phyloP scores from a whole-genome alignment of 2,797 vertebrate genomes.

The Chloroceryle amazona region DNA sequence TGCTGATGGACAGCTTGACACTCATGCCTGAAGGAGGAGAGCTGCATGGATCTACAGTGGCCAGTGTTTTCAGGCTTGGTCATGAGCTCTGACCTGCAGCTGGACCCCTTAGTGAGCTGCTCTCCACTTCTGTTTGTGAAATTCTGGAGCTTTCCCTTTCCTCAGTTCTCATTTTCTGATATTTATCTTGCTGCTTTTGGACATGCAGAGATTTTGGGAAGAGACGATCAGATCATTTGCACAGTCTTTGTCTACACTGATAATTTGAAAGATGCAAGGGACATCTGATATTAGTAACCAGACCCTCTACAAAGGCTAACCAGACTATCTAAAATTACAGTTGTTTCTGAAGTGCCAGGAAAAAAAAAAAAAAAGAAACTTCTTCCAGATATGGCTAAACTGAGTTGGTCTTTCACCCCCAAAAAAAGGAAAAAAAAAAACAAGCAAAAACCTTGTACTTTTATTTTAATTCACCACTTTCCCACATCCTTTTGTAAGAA shows the following conservation, averaged over 20 bases:
- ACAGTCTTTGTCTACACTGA: not conserved
- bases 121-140: not conserved
- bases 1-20: not conserved
- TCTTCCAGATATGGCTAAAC: not conserved
- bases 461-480: not conserved
- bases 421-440: not conserved
- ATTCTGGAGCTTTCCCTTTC: not conserved
- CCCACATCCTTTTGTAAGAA: not conserved
- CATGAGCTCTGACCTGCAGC: not conserved
- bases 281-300: not conserved
- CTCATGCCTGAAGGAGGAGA: not conserved
- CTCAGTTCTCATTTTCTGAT: not conserved
- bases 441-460: not conserved
- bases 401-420: not conserved
- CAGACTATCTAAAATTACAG: not conserved
- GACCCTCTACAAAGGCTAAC: not conserved
- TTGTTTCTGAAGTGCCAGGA: not conserved
- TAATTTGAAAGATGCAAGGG: not conserved
- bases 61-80: not conserved
- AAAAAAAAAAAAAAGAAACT: not conserved
- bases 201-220: conserved; percentile 37
- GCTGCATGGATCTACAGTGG: not conserved
- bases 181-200: conserved; percentile 38
- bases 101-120: not conserved
- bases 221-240: conserved; percentile 16